These are phyloP conservation scores for Furnarius figulus DNA, from an alignment of 2,113 vertebrate genomes.

Conservation along the genomic window DNA sequence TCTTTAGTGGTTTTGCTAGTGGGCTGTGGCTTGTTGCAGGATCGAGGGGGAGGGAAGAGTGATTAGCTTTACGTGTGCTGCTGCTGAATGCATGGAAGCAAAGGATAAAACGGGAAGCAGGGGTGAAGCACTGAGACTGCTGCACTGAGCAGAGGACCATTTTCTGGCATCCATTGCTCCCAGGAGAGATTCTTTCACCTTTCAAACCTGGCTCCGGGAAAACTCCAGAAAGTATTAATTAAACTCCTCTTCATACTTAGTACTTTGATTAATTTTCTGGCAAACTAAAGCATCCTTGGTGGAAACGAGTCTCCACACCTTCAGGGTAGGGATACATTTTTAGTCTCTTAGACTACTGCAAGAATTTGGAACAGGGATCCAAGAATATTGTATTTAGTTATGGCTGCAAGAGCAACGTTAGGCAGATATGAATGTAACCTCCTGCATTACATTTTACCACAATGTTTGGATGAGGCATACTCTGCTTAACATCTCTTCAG, in stretches of 20 bases:
- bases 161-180: neutral
- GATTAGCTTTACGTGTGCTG: neutral
- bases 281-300: neutral
- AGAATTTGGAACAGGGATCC: neutral
- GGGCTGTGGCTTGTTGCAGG: slow-evolving; percentile 41
- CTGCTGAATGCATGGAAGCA: neutral
- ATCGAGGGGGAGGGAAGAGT: slow-evolving; percentile 11
- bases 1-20: slow-evolving; percentile 47
- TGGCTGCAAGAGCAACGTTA: neutral
- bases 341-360: neutral
- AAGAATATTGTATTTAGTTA: neutral
- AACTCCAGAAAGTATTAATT: neutral
- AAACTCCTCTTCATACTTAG: neutral
- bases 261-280: neutral
- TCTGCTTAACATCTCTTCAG: neutral
- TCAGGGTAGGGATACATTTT: neutral
- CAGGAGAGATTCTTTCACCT: neutral
- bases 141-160: neutral
- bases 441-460: neutral
- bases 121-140: neutral
- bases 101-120: neutral
- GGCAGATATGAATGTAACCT: neutral
- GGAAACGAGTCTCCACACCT: neutral
- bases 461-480: neutral
- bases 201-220: neutral